These are phyloP conservation scores for Himalopsyche phryganea DNA, from an alignment of 1,140 invertebrate species.

Conservation along the genomic window DNA sequence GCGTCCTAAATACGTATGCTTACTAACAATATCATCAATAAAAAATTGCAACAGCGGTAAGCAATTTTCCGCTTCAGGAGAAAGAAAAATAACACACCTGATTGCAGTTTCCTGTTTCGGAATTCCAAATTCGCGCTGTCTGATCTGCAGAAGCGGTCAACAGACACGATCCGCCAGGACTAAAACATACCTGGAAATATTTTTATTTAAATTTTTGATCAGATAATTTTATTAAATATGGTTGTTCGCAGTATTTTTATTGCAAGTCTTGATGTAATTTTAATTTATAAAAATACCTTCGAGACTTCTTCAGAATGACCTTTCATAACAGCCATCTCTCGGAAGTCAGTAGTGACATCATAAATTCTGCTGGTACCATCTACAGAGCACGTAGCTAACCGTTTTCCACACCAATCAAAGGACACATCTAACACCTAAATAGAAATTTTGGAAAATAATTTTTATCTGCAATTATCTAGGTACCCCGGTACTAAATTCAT, in stretches of 20 bases:
- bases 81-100: constrained; percentile 43
- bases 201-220: neutral
- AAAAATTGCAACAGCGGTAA: too few species aligned
- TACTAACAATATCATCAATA: too few species aligned
- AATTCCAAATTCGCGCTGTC: constrained; percentile 72
- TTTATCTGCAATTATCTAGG: too few species aligned
- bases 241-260: too few species aligned
- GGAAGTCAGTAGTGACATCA: constrained; percentile 58
- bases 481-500: too few species aligned
- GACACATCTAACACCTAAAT: constrained; percentile 66
- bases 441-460: too few species aligned
- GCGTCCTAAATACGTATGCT: too few species aligned
- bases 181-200: constrained; percentile 66
- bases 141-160: constrained; percentile 72
- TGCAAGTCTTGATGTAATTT: too few species aligned
- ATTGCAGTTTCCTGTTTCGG: constrained; percentile 63
- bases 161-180: constrained; percentile 66
- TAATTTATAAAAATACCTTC: constrained; percentile 62
- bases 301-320: constrained; percentile 76
- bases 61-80: neutral
- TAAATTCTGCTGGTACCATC: constrained; percentile 69
- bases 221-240: neutral
- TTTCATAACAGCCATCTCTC: constrained; percentile 59
- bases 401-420: constrained; percentile 68
- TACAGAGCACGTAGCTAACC: constrained; percentile 68